Evolutionary conservation across 1,140 invertebrate species (phyloP).

Genomic region (Sweltsa coloradensis): DNA sequence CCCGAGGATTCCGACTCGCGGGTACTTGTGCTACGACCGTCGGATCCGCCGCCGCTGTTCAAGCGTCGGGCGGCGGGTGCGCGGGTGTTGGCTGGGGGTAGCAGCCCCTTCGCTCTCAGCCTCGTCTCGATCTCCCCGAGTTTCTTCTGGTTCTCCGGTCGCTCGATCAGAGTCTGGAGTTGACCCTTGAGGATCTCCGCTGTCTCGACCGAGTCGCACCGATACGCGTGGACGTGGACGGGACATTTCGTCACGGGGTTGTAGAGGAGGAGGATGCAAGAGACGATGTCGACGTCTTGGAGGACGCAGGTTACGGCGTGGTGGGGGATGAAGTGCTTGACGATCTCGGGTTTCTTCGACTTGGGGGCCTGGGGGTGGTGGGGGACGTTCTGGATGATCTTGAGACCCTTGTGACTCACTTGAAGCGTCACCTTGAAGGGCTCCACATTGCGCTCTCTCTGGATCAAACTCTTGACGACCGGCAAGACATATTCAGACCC

Average conservation of each 20-base stretch:
- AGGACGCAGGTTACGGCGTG: constrained; percentile 80
- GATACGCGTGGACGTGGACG: constrained; percentile 88
- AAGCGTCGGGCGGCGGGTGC: background rate
- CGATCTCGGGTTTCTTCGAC: constrained; percentile 44
- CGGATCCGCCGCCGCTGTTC: constrained; percentile 8
- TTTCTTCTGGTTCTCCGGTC: constrained; percentile 78
- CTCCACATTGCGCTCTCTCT: constrained; percentile 71
- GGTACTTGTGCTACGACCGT: constrained; percentile 40
- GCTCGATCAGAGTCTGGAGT: constrained; percentile 64
- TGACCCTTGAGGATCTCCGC: constrained; percentile 73
- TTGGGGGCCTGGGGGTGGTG: constrained; percentile 25
- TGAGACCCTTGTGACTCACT: constrained; percentile 85
- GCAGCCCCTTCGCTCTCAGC: constrained; percentile 34
- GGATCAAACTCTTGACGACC: constrained; percentile 70
- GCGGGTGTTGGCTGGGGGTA: constrained; percentile 5
- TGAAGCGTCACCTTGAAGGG: constrained; percentile 74
- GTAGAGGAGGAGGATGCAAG: constrained; percentile 75
- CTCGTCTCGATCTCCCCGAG: constrained; percentile 63
- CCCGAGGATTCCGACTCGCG: constrained; percentile 59
- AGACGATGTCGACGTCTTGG: constrained; percentile 81
- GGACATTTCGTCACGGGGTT: constrained; percentile 82
- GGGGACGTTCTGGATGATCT: constrained; percentile 68
- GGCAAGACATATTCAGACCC: constrained; percentile 69
- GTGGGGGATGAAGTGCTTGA: constrained; percentile 92
- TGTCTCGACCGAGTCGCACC: constrained; percentile 88